Base-by-base conservation (phyloP, 2,797 vertebrate genomes). In the Hippocampus kuda region DNA sequence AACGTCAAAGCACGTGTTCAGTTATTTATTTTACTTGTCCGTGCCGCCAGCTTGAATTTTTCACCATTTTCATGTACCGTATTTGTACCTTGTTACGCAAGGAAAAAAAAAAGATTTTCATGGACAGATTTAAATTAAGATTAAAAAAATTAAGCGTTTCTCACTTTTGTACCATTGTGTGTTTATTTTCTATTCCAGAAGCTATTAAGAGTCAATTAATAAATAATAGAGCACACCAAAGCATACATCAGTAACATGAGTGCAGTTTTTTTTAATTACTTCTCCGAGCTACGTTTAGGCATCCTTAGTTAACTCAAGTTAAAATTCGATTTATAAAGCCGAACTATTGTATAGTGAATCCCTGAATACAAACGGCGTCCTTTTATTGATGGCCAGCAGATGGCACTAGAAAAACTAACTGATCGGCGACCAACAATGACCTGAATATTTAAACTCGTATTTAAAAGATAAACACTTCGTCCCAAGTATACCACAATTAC, bases 311-410 rank as follows among this genome's bases (percentile, higher is more conserved):
- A 5, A 34, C 34, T 34, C 34, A 34, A 34, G 34, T 34, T 34
- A 34, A 5, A 34, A 34, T 5, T 34, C 5, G 34, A 5, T 34
- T 6, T 34, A 6, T 34, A 34, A 34, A 34, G 34, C 6, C 34
- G 7, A 34, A 34, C 34, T 38, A 7, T 38, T 7, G 34, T 7
- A 1, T 7, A 38, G 34, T 38, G 46, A 48, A 48, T 48, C 46
- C 16, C 46, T 48, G 46, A 48, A 48, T 48, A 48, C 46, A 13
- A 38, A 1, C 16, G 46, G 1, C 34, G 34, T 38, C 34, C 34
- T 38, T 38, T 38, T 11, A 48, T 60, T n/a, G 68, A 12, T 26
- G n/a, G 30, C 70, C 76, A 73, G 56, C 64, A 73, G 72, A 42
- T 72, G 72, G 74, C 54, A 51, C 65, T 54, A 61, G 30, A 53